Base-by-base conservation (phyloP, 92 coral and sea anemone genomes). In the Epizoanthus stellaris region DNA sequence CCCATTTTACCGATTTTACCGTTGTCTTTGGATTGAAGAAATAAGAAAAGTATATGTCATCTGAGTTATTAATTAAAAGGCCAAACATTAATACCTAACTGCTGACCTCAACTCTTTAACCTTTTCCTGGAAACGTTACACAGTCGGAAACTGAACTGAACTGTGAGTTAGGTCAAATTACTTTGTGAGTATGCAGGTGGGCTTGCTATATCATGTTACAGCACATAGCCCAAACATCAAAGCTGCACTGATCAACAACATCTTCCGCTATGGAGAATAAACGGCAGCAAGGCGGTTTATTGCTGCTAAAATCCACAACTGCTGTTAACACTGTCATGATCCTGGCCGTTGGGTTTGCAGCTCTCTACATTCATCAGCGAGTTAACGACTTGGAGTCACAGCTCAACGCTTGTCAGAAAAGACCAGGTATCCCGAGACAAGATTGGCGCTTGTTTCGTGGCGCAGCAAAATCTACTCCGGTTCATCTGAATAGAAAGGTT, bases 231-330 rank as follows among this genome's bases (percentile, higher is more conserved):
- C 36, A 20, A 19, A 20, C 34, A 9, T 65, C 25, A 11, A 20
- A 19, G 23, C 39, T 23, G 9, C 25, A 65, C 17, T 65, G 30
- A 43, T 43, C 76, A 0, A 23, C 25, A 23, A 23, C 25, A 23
- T 23, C 3, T 11, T 43, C 58, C 58, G 49, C 17, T 25, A 71
- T 71, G 76, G 76, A 42, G 38, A 71, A 1, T 25, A 71, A 71
- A 16, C 54, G 12, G 39, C 76, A 16, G 58, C 76, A 43, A 43
- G 57, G 53, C 34, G 10, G 57, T 16, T 71, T 71, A 9, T 16
- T 71, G 54, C 56, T 71, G 76, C 9, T 71, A 71, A 71, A 71
- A 71, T 45, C 76, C n/a, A 43, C 76, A 40, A 71, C 56, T 43
- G 76, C 59, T 5, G n/a, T 71, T 30, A 71, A 71, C 30, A 71